Conservation (phyloP, 2,113 vertebrate species). For the Chionomys nivalis region DNA sequence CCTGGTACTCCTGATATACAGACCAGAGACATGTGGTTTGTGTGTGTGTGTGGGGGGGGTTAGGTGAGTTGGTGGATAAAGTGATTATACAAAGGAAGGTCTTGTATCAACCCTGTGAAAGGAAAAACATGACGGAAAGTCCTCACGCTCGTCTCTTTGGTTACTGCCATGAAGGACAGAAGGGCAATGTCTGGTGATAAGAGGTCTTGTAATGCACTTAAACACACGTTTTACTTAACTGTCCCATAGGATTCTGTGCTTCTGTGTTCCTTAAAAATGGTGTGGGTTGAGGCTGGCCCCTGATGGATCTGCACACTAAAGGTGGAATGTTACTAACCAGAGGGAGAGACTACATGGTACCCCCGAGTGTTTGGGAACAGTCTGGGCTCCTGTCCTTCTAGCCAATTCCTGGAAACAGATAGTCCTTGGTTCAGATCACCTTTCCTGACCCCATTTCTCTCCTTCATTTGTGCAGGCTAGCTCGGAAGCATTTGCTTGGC, state of each 20-base stretch:
- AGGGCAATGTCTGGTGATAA: neutral
- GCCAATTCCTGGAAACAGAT: neutral
- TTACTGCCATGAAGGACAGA: neutral
- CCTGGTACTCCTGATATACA: conserved; percentile 78
- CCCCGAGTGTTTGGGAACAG: no score
- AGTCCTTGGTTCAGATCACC: neutral
- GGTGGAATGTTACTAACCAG: fast-evolving
- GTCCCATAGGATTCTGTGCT: neutral
- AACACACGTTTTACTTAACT: neutral
- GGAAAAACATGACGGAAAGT: neutral
- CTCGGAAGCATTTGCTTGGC: neutral
- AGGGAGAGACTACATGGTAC: neutral
- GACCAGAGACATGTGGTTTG: conserved; percentile 68
- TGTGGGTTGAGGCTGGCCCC: neutral
- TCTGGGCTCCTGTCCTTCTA: neutral
- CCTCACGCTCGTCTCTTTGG: conserved; percentile 53
- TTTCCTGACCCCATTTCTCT: fast-evolving
- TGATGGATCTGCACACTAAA: fast-evolving
- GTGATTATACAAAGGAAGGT: conserved; percentile 75
- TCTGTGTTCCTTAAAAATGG: neutral
- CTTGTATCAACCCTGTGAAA: conserved; percentile 62
- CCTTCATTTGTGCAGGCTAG: fast-evolving
- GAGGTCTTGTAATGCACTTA: neutral
- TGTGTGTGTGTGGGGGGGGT: neutral
- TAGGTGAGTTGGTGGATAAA: conserved; percentile 47